phyloP scores from a whole-genome alignment of 2,888 invertebrate species.

The Pachymerium ferrugineum region DNA sequence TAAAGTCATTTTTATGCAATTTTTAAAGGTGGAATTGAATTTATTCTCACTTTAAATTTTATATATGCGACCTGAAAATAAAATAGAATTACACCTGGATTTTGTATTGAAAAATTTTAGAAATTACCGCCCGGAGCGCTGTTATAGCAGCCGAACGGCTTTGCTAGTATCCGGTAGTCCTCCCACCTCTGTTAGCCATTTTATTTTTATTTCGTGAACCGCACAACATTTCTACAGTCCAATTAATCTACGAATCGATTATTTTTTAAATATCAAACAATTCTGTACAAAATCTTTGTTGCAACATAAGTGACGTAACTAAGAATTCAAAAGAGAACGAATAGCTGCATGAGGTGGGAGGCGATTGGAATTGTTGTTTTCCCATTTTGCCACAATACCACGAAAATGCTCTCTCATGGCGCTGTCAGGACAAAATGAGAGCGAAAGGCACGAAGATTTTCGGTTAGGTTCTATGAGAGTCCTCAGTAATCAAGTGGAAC shows the following conservation, averaged over 20 bases:
- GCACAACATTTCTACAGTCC: neutral
- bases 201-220: neutral
- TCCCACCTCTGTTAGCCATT: neutral
- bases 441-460: slow-evolving; percentile 30
- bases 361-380: slow-evolving; percentile 29
- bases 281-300: neutral
- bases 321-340: neutral
- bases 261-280: neutral
- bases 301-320: neutral
- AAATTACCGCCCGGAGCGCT: too few relatives aligned
- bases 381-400: slow-evolving; percentile 31
- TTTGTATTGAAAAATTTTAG: too few relatives aligned
- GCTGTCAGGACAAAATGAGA: slow-evolving; percentile 31
- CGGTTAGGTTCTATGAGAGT: slow-evolving; percentile 31
- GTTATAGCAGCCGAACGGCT: neutral
- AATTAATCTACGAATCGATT: neutral
- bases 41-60: too few relatives aligned
- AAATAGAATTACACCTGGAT: too few relatives aligned
- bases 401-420: slow-evolving; percentile 33
- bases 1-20: too few relatives aligned
- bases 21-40: too few relatives aligned
- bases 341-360: neutral
- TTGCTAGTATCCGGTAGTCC: neutral
- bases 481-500: slow-evolving; percentile 24
- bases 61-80: too few relatives aligned